Evolutionary conservation across 2,888 invertebrate genomes (phyloP).

Genomic region (Tromatobia lineatoria): DNA sequence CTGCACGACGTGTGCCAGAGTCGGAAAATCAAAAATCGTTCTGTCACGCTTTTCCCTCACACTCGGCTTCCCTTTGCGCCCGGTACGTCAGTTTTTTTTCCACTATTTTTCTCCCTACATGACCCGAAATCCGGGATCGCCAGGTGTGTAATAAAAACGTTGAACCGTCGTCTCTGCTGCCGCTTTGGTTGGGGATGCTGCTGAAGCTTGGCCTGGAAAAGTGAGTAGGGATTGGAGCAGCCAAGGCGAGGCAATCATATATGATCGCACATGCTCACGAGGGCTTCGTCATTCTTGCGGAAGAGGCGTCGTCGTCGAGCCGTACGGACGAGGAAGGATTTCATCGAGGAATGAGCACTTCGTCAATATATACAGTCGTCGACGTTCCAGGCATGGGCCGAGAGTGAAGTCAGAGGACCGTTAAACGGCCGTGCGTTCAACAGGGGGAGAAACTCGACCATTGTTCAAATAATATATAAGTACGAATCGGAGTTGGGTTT

Average conservation of each 20-base stretch:
- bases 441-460: slow-evolving; percentile 57
- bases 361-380: slow-evolving; percentile 16
- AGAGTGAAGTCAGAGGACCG: slow-evolving; percentile 60
- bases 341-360: slow-evolving; percentile 30
- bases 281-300: slow-evolving; percentile 48
- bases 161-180: slow-evolving; percentile 37
- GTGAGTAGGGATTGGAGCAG: slow-evolving; percentile 32
- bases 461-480: slow-evolving; percentile 67
- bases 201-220: slow-evolving; percentile 28
- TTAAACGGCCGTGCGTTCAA: slow-evolving; percentile 57
- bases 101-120: slow-evolving; percentile 52
- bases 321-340: slow-evolving; percentile 43
- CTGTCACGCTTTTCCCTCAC: slow-evolving; percentile 68
- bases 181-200: slow-evolving; percentile 55
- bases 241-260: slow-evolving; percentile 25
- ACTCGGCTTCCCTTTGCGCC: slow-evolving; percentile 54
- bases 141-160: slow-evolving; percentile 70
- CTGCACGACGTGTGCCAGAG: slow-evolving; percentile 65
- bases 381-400: slow-evolving; percentile 10
- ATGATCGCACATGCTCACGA: slow-evolving; percentile 35
- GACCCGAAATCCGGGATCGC: slow-evolving; percentile 64
- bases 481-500: slow-evolving; percentile 46
- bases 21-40: slow-evolving; percentile 71
- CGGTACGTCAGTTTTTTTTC: slow-evolving; percentile 59
- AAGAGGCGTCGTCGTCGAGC: slow-evolving; percentile 49